Percentiles rank a stretch among this genome's conserved stretches.
Conservation (phyloP, 2,888 invertebrate genomes). For the Papilio demoleus region DNA sequence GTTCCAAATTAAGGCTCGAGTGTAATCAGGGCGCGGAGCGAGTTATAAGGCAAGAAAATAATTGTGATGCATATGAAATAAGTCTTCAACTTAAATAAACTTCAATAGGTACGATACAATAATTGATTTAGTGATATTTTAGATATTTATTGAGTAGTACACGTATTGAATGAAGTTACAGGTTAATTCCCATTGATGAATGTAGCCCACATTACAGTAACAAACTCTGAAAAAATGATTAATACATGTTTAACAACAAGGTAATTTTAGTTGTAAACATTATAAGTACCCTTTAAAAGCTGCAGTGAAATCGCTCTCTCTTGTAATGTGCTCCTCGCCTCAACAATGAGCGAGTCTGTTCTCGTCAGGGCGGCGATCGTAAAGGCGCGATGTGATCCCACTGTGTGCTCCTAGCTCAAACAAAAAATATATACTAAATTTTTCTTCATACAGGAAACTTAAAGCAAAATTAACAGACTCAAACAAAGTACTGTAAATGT, state of each 20-base stretch:
- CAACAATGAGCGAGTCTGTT: slow-evolving; percentile 59
- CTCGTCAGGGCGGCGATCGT: slow-evolving; percentile 69
- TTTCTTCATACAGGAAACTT: slow-evolving; percentile 43
- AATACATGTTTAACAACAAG: no score
- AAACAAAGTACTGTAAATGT: slow-evolving; percentile 19
- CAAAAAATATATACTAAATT: slow-evolving; percentile 46
- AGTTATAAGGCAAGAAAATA: not conserved
- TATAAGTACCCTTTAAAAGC: not conserved
- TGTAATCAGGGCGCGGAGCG: slow-evolving; percentile 35
- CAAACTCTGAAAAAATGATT: no score
- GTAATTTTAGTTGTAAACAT: not conserved
- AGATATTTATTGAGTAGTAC: no score
- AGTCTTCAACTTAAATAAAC: no score
- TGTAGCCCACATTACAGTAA: no score
- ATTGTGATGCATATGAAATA: no score
- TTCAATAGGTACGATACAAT: no score
- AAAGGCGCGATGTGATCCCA: slow-evolving; percentile 64
- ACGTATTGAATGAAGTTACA: no score
- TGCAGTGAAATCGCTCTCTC: slow-evolving; percentile 41
- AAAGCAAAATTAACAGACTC: slow-evolving; percentile 31
- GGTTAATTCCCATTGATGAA: no score
- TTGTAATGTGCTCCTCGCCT: slow-evolving; percentile 37
- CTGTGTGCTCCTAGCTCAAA: slow-evolving; percentile 48
- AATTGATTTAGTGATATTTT: no score
- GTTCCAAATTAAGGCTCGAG: slow-evolving; percentile 63